Evolutionary conservation across 2,888 invertebrate genomes (phyloP).

Genomic region (Hedychridium roseum): DNA sequence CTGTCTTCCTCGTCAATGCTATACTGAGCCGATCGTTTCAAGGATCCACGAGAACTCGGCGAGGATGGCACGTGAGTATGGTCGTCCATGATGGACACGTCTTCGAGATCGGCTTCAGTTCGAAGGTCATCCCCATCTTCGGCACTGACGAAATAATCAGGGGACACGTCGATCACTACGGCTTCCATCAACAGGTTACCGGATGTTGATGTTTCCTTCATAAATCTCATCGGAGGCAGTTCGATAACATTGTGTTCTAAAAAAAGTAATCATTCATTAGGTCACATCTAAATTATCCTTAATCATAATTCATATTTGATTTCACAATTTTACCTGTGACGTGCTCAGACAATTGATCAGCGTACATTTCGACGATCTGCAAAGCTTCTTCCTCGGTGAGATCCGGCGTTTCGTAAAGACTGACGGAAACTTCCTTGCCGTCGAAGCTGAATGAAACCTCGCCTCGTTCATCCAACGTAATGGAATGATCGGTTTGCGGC

Average conservation of each 20-base stretch:
- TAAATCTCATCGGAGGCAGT: slow-evolving; percentile 85
- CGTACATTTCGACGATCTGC: slow-evolving; percentile 93
- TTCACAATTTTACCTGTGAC: slow-evolving; percentile 68
- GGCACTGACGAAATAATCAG: slow-evolving; percentile 81
- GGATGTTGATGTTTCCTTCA: slow-evolving; percentile 88
- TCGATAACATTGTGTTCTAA: slow-evolving; percentile 86
- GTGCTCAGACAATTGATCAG: slow-evolving; percentile 90
- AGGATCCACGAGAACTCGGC: slow-evolving; percentile 29
- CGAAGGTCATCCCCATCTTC: slow-evolving; percentile 85
- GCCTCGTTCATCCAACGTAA: slow-evolving; percentile 82
- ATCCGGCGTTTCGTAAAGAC: slow-evolving; percentile 91
- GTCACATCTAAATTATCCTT: slow-evolving; percentile 5
- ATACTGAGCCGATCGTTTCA: slow-evolving; percentile 23
- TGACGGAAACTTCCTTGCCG: slow-evolving; percentile 90
- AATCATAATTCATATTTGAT: background rate
- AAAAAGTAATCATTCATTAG: slow-evolving; percentile 1
- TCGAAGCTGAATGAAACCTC: slow-evolving; percentile 92
- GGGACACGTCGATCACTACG: slow-evolving; percentile 87
- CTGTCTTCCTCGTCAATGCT: slow-evolving; percentile 65
- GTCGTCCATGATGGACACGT: slow-evolving; percentile 83
- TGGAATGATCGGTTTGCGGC: slow-evolving; percentile 72
- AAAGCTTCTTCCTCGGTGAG: slow-evolving; percentile 91
- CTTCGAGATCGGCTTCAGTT: slow-evolving; percentile 88
- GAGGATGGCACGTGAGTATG: slow-evolving; percentile 62
- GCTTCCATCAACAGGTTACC: slow-evolving; percentile 91